Percentiles rank a stretch among this genome's conserved stretches.
These are phyloP conservation scores for Ferrisia virgata DNA, from an alignment of 2,888 invertebrate genomes.

Conservation along the genomic window DNA sequence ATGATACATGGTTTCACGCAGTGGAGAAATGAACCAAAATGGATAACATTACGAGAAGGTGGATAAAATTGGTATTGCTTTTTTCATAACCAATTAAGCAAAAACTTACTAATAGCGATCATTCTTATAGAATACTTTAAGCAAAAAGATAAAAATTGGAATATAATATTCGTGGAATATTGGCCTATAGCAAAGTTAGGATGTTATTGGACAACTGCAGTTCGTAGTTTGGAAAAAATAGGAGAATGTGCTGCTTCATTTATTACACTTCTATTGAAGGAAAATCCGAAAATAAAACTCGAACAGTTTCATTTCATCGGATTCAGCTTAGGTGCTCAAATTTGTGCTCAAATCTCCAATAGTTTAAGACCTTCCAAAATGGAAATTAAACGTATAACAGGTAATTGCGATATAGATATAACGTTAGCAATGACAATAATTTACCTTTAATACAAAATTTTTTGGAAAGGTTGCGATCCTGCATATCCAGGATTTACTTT, in stretches of 20 bases:
- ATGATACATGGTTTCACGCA: no score
- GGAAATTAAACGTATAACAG: conserved; percentile 58
- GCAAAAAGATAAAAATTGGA: background rate
- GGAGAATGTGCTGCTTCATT: conserved; percentile 62
- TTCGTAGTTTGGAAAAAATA: conserved; percentile 57
- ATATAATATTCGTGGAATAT: background rate
- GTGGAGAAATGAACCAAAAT: no score
- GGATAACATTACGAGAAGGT: no score
- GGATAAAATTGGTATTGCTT: no score
- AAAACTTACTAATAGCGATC: no score
- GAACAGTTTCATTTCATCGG: conserved; percentile 61
- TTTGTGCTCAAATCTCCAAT: conserved; percentile 58
- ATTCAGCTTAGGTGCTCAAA: conserved; percentile 65
- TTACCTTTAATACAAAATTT: no score
- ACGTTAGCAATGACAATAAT: no score
- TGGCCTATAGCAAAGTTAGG: background rate
- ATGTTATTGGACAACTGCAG: background rate
- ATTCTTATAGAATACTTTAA: background rate
- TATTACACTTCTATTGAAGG: conserved; percentile 57
- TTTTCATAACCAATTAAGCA: background rate
- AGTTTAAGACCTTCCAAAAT: conserved; percentile 55
- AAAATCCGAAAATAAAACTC: conserved; percentile 53
- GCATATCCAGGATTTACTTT: conserved; percentile 50
- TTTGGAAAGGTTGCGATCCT: conserved; percentile 50
- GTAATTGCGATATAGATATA: conserved; percentile 52